Evolutionary conservation across 1,140 invertebrate genomes (phyloP).

Genomic region (Himalopsyche phryganea): DNA sequence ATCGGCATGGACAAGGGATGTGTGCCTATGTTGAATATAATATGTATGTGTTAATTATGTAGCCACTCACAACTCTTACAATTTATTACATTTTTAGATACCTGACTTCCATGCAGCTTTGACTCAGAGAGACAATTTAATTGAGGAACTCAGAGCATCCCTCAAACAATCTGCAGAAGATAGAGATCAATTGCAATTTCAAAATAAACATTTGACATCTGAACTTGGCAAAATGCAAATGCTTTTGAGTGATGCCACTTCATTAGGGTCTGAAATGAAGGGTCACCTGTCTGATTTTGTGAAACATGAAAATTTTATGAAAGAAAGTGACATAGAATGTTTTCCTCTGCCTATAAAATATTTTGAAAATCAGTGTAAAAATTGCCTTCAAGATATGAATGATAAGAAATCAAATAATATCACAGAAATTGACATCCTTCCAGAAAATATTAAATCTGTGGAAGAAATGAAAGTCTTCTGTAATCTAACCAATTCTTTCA

Average conservation of each 20-base stretch:
- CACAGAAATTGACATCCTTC: neutral
- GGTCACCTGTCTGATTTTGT: conserved; percentile 45
- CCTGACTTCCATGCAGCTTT: conserved; percentile 59
- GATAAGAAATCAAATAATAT: neutral
- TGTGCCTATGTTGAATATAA: no score
- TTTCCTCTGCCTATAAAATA: neutral
- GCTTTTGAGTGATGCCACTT: conserved; percentile 53
- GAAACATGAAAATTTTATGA: conserved; percentile 46
- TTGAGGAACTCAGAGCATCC: conserved; percentile 59
- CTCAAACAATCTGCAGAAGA: conserved; percentile 58
- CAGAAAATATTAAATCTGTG: neutral
- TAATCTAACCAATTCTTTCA: conserved; percentile 7
- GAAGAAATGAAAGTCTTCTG: no score
- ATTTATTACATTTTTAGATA: conserved; percentile 52
- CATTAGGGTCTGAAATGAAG: conserved; percentile 47
- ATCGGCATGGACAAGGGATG: no score
- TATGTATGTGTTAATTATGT: no score
- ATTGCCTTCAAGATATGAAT: conserved; percentile 4
- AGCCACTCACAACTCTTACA: no score
- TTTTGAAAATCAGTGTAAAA: neutral
- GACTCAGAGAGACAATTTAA: conserved; percentile 54
- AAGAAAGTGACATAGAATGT: conserved; percentile 33
- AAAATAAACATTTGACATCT: conserved; percentile 57
- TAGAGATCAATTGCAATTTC: conserved; percentile 55
- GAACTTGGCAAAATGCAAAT: conserved; percentile 61